Percentiles rank a stretch among this genome's conserved stretches.
Evolutionary conservation across 2,888 invertebrate genomes (phyloP).

Genomic region (Rhamphomyia laevipes): DNA sequence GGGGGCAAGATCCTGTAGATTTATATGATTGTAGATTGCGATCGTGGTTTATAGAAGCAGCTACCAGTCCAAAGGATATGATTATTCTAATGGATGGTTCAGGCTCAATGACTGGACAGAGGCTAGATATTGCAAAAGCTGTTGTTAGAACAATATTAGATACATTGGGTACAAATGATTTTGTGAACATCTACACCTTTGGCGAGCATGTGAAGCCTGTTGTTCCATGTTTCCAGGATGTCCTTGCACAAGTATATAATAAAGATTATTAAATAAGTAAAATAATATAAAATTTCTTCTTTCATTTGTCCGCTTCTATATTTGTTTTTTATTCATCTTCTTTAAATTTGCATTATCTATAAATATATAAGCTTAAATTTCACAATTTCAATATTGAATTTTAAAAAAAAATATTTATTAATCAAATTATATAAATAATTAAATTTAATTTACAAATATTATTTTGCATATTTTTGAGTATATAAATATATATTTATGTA

Average conservation of each 20-base stretch:
- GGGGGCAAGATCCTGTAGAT: slow-evolving; percentile 73
- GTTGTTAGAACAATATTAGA: slow-evolving; percentile 83
- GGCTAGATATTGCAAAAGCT: slow-evolving; percentile 81
- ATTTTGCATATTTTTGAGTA: too few species aligned
- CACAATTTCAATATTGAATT: too few species aligned
- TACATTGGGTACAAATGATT: slow-evolving; percentile 95
- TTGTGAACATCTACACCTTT: slow-evolving; percentile 92
- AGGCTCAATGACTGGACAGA: slow-evolving; percentile 82
- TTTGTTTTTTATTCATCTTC: neutral
- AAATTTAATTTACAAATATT: too few species aligned
- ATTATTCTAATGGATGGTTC: slow-evolving; percentile 75
- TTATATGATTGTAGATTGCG: slow-evolving; percentile 90
- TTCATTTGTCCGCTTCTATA: neutral
- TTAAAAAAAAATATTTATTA: too few species aligned
- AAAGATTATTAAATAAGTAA: neutral
- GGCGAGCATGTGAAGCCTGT: slow-evolving; percentile 67
- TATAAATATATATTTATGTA: too few species aligned
- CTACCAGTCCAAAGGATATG: slow-evolving; percentile 92
- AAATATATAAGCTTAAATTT: too few species aligned
- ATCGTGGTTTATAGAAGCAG: slow-evolving; percentile 96
- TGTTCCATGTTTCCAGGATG: slow-evolving; percentile 80
- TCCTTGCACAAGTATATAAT: slow-evolving; percentile 67
- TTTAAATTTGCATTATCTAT: neutral
- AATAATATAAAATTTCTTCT: neutral
- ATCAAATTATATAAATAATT: too few species aligned